phyloP scores from a whole-genome alignment of 2,113 vertebrate species.

The Cyanoderma ruficeps region DNA sequence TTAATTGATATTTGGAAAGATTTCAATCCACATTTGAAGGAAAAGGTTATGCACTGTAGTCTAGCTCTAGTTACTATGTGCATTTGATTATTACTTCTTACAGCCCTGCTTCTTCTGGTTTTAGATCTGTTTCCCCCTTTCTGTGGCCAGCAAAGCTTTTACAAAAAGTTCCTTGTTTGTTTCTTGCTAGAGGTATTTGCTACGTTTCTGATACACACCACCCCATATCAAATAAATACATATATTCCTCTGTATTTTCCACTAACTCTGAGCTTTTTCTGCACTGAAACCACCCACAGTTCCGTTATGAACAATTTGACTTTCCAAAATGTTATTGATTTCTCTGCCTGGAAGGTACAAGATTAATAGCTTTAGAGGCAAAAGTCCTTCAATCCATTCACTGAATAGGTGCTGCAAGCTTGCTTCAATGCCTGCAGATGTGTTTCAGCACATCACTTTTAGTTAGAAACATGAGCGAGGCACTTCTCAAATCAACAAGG shows the following conservation, averaged over 20 bases:
- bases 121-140: not conserved
- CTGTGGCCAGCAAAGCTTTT: not conserved
- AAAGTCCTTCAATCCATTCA: constrained; percentile 31
- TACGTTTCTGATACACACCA: not conserved
- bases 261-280: not conserved
- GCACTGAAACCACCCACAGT: not conserved
- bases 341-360: not conserved
- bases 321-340: constrained; percentile 43
- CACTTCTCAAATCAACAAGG: constrained; percentile 33
- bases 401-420: not conserved
- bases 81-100: constrained; percentile 35
- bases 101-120: not conserved
- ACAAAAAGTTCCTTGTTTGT: not conserved
- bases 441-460: not conserved
- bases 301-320: constrained; percentile 37
- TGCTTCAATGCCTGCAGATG: not conserved
- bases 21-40: constrained; percentile 68
- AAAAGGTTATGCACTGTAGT: constrained; percentile 49
- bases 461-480: not conserved
- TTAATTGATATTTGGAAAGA: constrained; percentile 77
- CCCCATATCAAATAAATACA: not conserved
- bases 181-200: not conserved
- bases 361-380: constrained; percentile 26
- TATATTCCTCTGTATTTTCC: not conserved
- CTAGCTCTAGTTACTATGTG: constrained; percentile 42